Base-by-base conservation (phyloP, 2,113 vertebrate genomes). In the Sclerurus mexicanus region DNA sequence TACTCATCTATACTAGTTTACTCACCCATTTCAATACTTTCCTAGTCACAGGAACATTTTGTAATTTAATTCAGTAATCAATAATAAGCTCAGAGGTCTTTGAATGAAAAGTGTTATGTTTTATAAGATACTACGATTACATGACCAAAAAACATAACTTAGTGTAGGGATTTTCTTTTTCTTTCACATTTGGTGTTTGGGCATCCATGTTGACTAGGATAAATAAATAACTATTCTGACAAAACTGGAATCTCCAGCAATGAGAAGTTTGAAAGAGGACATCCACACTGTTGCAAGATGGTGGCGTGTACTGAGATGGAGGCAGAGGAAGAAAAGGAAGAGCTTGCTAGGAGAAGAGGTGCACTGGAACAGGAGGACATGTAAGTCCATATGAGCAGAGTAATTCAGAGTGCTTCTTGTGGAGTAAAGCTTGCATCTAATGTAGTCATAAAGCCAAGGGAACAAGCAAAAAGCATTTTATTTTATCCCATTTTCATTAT, bases 1-100 rank as follows among this genome's bases (percentile, higher is more conserved):
- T 81, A 88, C 85, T 96, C 72, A 93, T 92, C 82, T 95, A 14
- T 81, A 76, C 82, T 81, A 75, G 92, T 95, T 96, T 96, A 93
- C 76, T 93, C 88, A 89, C 62, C 22, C 42, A 37, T 95, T 94
- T 94, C 73, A 92, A 58, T 89, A 80, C 68, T 93, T 96, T 92
- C 44, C 47, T 94, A 78, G 76, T 93, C 76, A 93, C 68, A 72
- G 76, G 79, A 93, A 93, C 76, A 84, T 68, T 93, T 66, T 95
- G 44, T 91, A 68, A 90, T 42, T 77, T 92, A 84, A 86, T 86
- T 90, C 91, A 91, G 35, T 87, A 85, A 91, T 63, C 19, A 82
- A 0, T 77, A 81, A 72, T 35, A 91, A 91, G 39, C 79, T 81
- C 44, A 60, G 64, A 84, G 10, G 24, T 53, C 52, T 86, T 92